A percentile compares a stretch with the other conserved stretches of the same genome.
Evolutionary conservation across 2,888 invertebrate genomes (phyloP).

Genomic region (Lucinisca nassula): DNA sequence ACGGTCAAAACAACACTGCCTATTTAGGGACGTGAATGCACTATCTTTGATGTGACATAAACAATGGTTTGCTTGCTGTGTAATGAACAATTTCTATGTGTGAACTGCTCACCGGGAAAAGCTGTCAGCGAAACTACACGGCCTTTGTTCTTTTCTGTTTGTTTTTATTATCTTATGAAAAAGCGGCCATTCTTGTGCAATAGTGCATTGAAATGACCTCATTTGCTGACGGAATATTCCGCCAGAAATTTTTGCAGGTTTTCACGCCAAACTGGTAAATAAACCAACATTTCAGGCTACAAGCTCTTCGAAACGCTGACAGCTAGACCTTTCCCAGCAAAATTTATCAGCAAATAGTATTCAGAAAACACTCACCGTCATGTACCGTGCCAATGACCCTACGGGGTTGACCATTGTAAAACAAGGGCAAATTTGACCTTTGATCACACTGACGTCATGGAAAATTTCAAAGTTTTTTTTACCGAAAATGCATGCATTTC

Average conservation of each 20-base stretch:
- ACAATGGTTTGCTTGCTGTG: not conserved
- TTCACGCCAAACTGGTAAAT: slow-evolving; percentile 61
- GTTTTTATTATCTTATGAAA: not conserved
- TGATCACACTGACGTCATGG: slow-evolving; percentile 83
- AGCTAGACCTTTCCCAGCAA: slow-evolving; percentile 87
- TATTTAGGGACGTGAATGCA: too few species aligned
- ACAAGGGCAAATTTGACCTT: slow-evolving; percentile 86
- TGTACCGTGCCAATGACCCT: slow-evolving; percentile 88
- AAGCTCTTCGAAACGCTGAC: slow-evolving; percentile 55
- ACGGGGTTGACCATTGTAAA: slow-evolving; percentile 87
- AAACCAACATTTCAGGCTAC: slow-evolving; percentile 52
- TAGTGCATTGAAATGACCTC: slow-evolving; percentile 74
- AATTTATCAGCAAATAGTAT: slow-evolving; percentile 89
- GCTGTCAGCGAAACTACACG: not conserved
- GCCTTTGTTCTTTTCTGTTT: not conserved
- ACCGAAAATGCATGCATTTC: not conserved
- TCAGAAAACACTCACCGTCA: slow-evolving; percentile 90
- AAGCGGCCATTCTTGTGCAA: slow-evolving; percentile 70
- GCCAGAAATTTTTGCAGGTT: slow-evolving; percentile 68
- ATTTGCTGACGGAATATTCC: slow-evolving; percentile 55
- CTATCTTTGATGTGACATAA: not conserved
- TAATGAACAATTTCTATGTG: not conserved
- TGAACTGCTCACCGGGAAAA: not conserved
- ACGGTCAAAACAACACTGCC: too few species aligned
- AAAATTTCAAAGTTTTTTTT: slow-evolving; percentile 19